phyloP scores from a whole-genome alignment of 2,797 vertebrate species.

The Argentina silus region DNA sequence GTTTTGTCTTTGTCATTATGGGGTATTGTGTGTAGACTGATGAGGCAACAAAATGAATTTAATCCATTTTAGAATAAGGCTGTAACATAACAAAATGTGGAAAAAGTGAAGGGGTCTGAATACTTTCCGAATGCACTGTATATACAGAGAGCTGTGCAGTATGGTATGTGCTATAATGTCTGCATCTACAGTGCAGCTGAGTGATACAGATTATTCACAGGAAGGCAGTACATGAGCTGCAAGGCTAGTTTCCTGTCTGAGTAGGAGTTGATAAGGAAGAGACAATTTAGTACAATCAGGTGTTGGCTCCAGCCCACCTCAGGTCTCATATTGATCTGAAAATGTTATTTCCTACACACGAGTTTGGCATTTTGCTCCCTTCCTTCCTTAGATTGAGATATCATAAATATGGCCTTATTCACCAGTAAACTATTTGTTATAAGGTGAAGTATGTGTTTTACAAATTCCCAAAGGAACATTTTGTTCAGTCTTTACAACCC shows the following conservation, averaged over 20 bases:
- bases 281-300: neutral
- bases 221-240: conserved; percentile 22
- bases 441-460: neutral
- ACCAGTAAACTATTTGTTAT: neutral
- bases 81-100: too few species aligned
- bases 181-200: neutral
- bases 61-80: too few species aligned
- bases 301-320: neutral
- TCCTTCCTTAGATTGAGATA: conserved; percentile 5
- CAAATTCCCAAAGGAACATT: conserved; percentile 11
- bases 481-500: neutral
- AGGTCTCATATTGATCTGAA: conserved; percentile 5
- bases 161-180: neutral
- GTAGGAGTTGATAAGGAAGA: conserved; percentile 21
- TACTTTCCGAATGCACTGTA: too few species aligned
- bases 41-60: too few species aligned
- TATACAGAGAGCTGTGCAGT: too few species aligned
- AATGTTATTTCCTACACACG: neutral
- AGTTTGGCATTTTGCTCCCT: neutral
- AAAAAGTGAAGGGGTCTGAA: too few species aligned
- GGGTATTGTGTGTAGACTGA: too few species aligned
- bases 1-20: too few species aligned
- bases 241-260: conserved; percentile 43
- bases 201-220: conserved; percentile 23
- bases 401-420: neutral